Evolutionary conservation across 2,797 vertebrate genomes (phyloP).

Genomic region (Lacerta agilis): DNA sequence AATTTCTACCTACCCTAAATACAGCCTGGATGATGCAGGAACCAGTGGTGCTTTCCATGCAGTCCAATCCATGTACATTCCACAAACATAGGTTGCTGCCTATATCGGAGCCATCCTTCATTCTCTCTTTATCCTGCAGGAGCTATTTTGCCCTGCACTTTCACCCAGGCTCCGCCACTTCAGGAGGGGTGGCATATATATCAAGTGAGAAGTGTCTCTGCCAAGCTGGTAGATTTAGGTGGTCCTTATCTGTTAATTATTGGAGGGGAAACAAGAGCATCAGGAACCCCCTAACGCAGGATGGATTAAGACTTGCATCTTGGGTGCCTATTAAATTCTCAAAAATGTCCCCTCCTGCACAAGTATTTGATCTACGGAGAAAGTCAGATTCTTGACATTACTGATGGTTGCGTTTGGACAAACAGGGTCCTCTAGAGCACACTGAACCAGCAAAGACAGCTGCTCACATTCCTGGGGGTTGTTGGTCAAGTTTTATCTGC

Average conservation of each 20-base stretch:
- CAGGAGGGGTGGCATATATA: background rate
- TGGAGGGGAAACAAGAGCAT: background rate
- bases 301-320: background rate
- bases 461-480: background rate
- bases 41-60: background rate
- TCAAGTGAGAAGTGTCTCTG: background rate
- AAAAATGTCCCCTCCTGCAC: background rate
- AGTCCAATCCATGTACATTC: background rate
- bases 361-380: background rate
- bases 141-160: background rate
- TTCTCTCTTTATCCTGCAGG: background rate
- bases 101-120: background rate
- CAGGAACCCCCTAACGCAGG: background rate
- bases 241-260: background rate
- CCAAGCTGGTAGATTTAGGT: background rate
- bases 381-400: background rate
- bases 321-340: background rate
- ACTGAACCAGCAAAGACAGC: background rate
- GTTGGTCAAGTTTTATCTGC: background rate
- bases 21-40: background rate
- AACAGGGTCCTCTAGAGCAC: background rate
- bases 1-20: background rate
- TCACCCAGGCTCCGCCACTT: background rate
- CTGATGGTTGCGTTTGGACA: background rate
- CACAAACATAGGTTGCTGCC: too few relatives aligned